Evolutionary conservation across 2,888 invertebrate species (phyloP), one percentile per base, ranked within the genome.

Genomic region (Pyralis farinalis): DNA sequence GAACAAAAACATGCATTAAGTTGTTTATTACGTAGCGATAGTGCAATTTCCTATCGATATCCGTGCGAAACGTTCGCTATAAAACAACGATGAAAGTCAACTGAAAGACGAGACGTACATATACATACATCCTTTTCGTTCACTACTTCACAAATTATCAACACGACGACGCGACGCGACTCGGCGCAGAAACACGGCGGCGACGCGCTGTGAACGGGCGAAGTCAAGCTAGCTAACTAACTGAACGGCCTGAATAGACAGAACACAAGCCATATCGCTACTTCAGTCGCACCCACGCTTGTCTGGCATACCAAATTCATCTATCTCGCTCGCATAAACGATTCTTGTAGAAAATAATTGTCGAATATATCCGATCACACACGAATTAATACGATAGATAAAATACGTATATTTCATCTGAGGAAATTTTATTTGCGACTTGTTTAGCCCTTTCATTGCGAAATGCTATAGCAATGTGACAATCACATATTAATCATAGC

Each of bases 51-150:
- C 75, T 84, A 82, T 83, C 77, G 74, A 82, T 79, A 80, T 73
- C 76, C 76, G 82, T 78, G 83, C 84, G 81, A 87, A 87, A 85
- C 87, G 87, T 87, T 87, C 86, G 77, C 86, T 77, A 79, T 85
- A 81, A 83, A 85, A 84, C 86, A 81, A 80, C 82, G 87, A 84
- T 86, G 86, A 87, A 88, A 88, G 87, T 87, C 87, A 87, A 88
- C 87, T 88, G 87, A 86, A 86, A 87, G 86, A 84, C 86, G 87
- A 87, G 87, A 86, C 81, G 79, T 80, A 85, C 76, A 85, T 85
- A 87, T 87, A 85, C 80, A 81, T 80, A 82, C 78, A 82, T 86
- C 87, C 87, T 83, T 86, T 80, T 87, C 85, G 71, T 80, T 79
- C 82, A 63, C 71, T 71, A 76, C 80, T 79, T 75, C 75, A 79